A percentile compares a stretch with the other conserved stretches of the same genome.
phyloP scores from a whole-genome alignment of 2,888 invertebrate species.

The Pollenia labialis region DNA sequence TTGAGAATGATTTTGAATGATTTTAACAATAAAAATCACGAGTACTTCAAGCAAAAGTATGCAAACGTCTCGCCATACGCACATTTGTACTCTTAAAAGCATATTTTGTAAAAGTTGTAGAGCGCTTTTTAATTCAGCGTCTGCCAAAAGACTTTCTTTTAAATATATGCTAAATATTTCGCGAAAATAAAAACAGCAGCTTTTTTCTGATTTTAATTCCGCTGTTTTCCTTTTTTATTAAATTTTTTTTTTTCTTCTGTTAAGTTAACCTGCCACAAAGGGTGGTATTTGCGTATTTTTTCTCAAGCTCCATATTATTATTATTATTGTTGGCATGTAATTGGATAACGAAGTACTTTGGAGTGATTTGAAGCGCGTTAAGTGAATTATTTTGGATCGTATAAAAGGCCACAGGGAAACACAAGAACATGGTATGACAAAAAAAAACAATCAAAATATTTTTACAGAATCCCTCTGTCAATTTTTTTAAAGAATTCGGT shows the following conservation, averaged over 20 bases:
- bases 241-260: not conserved
- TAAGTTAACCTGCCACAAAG: slow-evolving; percentile 61
- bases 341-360: slow-evolving; percentile 77
- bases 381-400: slow-evolving; percentile 76
- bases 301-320: slow-evolving; percentile 54
- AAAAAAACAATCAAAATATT: slow-evolving; percentile 52
- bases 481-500: not conserved
- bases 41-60: no score
- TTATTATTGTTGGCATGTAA: slow-evolving; percentile 73
- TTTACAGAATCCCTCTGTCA: slow-evolving; percentile 16
- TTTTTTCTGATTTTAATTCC: slow-evolving; percentile 57
- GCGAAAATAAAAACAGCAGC: slow-evolving; percentile 65
- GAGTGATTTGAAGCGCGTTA: slow-evolving; percentile 77
- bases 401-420: slow-evolving; percentile 65
- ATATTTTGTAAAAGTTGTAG: slow-evolving; percentile 7
- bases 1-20: no score
- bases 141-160: not conserved
- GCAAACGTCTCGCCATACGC: no score
- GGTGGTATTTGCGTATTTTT: slow-evolving; percentile 63
- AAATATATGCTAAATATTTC: slow-evolving; percentile 47
- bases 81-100: no score
- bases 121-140: not conserved
- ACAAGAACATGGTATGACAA: slow-evolving; percentile 27
- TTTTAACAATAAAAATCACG: no score
- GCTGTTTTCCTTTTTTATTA: slow-evolving; percentile 33